Evolutionary conservation across 2,797 vertebrate genomes (phyloP).

Genomic region (Mus caroli): DNA sequence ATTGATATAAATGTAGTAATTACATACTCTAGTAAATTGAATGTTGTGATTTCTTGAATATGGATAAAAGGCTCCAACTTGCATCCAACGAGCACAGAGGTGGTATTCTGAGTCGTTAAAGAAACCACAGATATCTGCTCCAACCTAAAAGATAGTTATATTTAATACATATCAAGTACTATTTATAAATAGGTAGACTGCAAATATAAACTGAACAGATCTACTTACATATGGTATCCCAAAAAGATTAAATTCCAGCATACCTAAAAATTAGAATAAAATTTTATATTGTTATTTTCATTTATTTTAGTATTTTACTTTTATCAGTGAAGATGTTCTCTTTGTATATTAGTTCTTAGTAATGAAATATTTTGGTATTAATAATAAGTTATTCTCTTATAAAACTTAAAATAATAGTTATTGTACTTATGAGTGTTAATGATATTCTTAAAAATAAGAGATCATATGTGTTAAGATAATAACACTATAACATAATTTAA

Average conservation of each 20-base stretch:
- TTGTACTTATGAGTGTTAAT: background rate
- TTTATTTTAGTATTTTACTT: conserved; percentile 38
- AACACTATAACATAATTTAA: background rate
- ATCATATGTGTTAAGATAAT: background rate
- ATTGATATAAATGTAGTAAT: background rate
- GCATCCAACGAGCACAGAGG: conserved; percentile 97
- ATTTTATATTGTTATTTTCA: background rate
- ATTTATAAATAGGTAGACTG: conserved; percentile 4
- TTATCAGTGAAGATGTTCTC: background rate
- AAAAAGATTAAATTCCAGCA: conserved; percentile 98
- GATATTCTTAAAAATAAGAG: background rate
- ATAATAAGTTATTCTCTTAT: background rate
- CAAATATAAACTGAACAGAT: background rate
- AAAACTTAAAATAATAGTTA: background rate
- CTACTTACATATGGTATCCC: conserved; percentile 96
- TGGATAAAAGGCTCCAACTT: conserved; percentile 97
- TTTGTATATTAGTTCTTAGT: background rate
- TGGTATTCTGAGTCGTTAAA: conserved; percentile 92
- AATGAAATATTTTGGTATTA: background rate
- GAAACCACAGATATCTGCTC: conserved; percentile 98
- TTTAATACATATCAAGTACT: conserved; percentile 20
- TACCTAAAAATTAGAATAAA: conserved; percentile 88
- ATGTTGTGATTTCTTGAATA: conserved; percentile 96
- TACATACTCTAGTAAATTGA: conserved; percentile 72
- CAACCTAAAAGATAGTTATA: conserved; percentile 89